Base-by-base conservation (phyloP, 2,113 vertebrate genomes). In the Rhinichthys klamathensis region DNA sequence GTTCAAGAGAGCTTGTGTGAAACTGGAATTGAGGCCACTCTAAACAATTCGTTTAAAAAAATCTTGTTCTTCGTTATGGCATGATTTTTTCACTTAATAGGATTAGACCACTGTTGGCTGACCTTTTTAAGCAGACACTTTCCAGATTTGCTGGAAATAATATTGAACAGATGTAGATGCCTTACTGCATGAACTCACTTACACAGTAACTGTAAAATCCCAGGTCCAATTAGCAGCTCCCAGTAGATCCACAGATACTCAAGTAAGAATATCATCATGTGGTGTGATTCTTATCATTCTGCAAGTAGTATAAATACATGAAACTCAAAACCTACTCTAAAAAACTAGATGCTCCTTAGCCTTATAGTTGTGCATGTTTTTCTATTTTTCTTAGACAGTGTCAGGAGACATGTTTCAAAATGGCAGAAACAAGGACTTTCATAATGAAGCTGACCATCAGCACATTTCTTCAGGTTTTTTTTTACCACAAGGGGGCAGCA, bases 81-180 rank as follows among this genome's bases (percentile, higher is more conserved):
- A 79, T 16, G 49, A 18, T 61, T 63, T 16, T 15, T 27, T 56
- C 27, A 51, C 9, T 56, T 38, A 16, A 21, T 16, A 25, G 11
- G 13, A 80, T 81, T 76, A 60, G 49, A 23, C 61, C 38, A 72
- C 46, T 70, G 18, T 56, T 61, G 74, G 65, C 30, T 54, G 72
- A 61, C 35, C 56, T 27, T 67, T 49, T 27, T 49, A 12, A 27
- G 54, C 65, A 69, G 21, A 85, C 69, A 77, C 67, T 70, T 44
- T 78, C 60, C 49, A 75, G 78, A 82, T 46, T 38, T 78, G 46
- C 41, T 82, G 70, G 5, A 44, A 84, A 60, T 46, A 16, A 82
- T 82, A 38, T 73, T 67, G 51, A 72, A 80, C 76, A 82, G 84
- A 80, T 44, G 56, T 16, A 32, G 6, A 46, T 32, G 30, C 32